These are phyloP conservation scores for Drosophila nigrodunni DNA, from an alignment of 1,140 invertebrate species.

Conservation along the genomic window DNA sequence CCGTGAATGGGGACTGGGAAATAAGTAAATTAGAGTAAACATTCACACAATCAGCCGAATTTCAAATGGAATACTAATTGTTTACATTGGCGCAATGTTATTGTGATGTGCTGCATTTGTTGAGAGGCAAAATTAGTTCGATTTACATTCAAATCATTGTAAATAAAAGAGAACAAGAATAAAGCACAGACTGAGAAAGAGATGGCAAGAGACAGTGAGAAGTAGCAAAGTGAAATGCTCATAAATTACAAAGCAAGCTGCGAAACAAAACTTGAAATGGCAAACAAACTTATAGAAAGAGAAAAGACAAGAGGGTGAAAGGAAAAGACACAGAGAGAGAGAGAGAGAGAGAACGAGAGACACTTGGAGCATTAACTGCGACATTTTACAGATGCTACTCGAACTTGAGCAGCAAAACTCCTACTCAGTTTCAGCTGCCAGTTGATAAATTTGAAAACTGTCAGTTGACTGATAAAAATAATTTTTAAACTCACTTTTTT, in stretches of 20 bases:
- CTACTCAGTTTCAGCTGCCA: slow-evolving; percentile 24
- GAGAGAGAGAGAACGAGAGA: slow-evolving; percentile 3
- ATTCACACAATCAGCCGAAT: background rate
- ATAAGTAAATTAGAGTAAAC: too few species aligned
- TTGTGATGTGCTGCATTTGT: slow-evolving; percentile 46
- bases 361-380: slow-evolving; percentile 22
- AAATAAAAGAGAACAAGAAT: slow-evolving; percentile 54
- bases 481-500: slow-evolving; percentile 31
- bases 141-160: slow-evolving; percentile 34
- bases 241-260: slow-evolving; percentile 64
- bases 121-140: slow-evolving; percentile 41
- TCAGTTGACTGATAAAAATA: slow-evolving; percentile 68
- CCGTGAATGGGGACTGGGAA: background rate
- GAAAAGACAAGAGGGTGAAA: background rate
- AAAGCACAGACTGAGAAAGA: slow-evolving; percentile 20
- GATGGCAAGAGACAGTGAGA: background rate
- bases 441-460: slow-evolving; percentile 80
- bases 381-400: slow-evolving; percentile 51
- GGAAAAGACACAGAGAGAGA: background rate
- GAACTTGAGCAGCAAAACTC: background rate
- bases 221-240: slow-evolving; percentile 22
- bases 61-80: slow-evolving; percentile 60
- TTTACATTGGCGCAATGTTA: slow-evolving; percentile 53
- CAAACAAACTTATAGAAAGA: slow-evolving; percentile 55
- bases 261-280: slow-evolving; percentile 58